Conservation (phyloP, 2,888 invertebrate species). For the Ichneumoninae sp. region DNA sequence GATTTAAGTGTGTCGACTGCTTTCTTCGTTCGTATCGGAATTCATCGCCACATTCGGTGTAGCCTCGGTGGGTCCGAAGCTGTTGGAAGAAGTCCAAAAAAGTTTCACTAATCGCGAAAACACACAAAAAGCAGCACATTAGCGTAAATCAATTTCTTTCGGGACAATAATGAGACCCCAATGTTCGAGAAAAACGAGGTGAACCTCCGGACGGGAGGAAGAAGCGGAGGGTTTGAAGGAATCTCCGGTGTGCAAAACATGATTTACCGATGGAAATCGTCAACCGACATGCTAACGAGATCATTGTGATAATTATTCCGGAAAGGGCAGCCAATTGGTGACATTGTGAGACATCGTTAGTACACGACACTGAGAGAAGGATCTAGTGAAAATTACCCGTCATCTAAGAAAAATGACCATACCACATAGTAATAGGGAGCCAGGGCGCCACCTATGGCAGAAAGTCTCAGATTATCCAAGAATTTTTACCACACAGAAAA, state of each 20-base stretch:
- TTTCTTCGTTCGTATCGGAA: neutral
- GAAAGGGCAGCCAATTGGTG: constrained; percentile 41
- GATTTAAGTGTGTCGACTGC: neutral
- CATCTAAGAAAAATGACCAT: no score
- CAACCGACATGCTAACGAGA: constrained; percentile 20
- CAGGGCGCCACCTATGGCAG: no score
- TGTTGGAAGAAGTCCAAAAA: no score
- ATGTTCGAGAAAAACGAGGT: neutral
- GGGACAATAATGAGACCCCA: no score
- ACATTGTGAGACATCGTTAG: constrained; percentile 3
- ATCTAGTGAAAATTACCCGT: no score
- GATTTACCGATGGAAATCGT: constrained; percentile 34
- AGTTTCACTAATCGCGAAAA: no score
- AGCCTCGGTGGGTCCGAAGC: neutral
- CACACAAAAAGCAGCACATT: no score
- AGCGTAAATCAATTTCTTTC: no score
- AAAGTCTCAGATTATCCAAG: no score
- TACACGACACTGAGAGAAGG: neutral
- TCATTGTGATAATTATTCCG: constrained; percentile 61
- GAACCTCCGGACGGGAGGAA: constrained; percentile 3
- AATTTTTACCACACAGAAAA: no score
- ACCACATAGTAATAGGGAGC: no score
- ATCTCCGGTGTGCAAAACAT: constrained; percentile 10
- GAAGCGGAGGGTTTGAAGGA: neutral
- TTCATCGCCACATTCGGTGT: neutral